Conservation (phyloP, 2,888 invertebrate species). For the Harmothoe impar region DNA sequence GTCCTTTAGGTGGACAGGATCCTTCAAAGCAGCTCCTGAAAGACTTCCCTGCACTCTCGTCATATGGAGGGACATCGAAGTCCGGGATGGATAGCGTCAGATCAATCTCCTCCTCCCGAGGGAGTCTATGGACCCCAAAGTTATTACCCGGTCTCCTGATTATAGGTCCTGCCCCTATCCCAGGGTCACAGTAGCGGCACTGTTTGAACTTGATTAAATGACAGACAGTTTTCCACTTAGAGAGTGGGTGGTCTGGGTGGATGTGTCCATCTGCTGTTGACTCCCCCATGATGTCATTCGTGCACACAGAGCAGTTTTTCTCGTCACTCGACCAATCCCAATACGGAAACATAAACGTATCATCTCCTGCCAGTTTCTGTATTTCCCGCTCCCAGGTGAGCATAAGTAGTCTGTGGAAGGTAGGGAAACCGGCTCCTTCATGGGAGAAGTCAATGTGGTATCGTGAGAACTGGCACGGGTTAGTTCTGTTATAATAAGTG, state of each 20-base stretch:
- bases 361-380: slow-evolving; percentile 62
- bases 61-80: slow-evolving; percentile 61
- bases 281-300: slow-evolving; percentile 65
- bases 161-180: neutral
- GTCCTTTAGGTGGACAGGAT: slow-evolving; percentile 11
- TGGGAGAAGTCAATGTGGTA: slow-evolving; percentile 65
- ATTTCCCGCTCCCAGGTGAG: slow-evolving; percentile 64
- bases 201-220: neutral
- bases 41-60: slow-evolving; percentile 11
- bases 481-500: slow-evolving; percentile 49
- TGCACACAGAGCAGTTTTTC: slow-evolving; percentile 64
- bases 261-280: slow-evolving; percentile 35
- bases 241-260: slow-evolving; percentile 37
- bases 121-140: slow-evolving; percentile 19
- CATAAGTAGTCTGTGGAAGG: slow-evolving; percentile 66
- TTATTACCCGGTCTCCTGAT: slow-evolving; percentile 48
- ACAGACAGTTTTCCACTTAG: slow-evolving; percentile 56
- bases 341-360: slow-evolving; percentile 63
- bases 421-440: slow-evolving; percentile 65
- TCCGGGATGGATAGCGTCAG: slow-evolving; percentile 6
- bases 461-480: neutral
- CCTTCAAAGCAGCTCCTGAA: slow-evolving; percentile 65
- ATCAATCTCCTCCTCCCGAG: slow-evolving; percentile 38
- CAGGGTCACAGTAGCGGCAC: slow-evolving; percentile 61
- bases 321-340: slow-evolving; percentile 63